Evolutionary conservation across 2,888 invertebrate species (phyloP).

Genomic region (Drosophila falleni): DNA sequence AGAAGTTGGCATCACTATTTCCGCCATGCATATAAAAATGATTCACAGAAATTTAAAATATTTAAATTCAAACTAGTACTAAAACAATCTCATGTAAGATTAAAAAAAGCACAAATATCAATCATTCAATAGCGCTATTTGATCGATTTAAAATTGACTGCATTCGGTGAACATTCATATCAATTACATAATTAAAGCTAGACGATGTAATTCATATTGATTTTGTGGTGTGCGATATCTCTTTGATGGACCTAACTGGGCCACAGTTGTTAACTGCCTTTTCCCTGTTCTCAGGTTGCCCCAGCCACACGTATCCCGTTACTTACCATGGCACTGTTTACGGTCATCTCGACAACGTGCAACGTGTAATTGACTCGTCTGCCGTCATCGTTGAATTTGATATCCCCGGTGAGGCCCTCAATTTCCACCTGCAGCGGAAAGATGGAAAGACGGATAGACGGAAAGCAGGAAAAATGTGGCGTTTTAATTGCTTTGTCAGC

Average conservation of each 20-base stretch:
- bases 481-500: conserved; percentile 77
- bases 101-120: not conserved
- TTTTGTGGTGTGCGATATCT: conserved; percentile 13
- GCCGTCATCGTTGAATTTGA: conserved; percentile 96
- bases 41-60: no score
- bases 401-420: conserved; percentile 95
- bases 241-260: conserved; percentile 8
- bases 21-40: no score
- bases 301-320: conserved; percentile 15
- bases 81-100: no score
- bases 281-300: not conserved
- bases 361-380: conserved; percentile 94
- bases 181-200: conserved; percentile 3
- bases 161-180: conserved; percentile 5
- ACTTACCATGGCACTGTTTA: conserved; percentile 74
- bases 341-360: conserved; percentile 96
- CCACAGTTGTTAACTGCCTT: conserved; percentile 1
- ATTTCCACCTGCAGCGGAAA: conserved; percentile 91
- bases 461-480: conserved; percentile 24
- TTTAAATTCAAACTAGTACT: no score
- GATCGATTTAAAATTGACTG: not conserved
- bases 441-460: no score
- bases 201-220: conserved; percentile 4
- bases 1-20: no score
- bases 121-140: not conserved